Conservation (phyloP, 2,888 invertebrate genomes). For the Acanthopleura granulata region DNA sequence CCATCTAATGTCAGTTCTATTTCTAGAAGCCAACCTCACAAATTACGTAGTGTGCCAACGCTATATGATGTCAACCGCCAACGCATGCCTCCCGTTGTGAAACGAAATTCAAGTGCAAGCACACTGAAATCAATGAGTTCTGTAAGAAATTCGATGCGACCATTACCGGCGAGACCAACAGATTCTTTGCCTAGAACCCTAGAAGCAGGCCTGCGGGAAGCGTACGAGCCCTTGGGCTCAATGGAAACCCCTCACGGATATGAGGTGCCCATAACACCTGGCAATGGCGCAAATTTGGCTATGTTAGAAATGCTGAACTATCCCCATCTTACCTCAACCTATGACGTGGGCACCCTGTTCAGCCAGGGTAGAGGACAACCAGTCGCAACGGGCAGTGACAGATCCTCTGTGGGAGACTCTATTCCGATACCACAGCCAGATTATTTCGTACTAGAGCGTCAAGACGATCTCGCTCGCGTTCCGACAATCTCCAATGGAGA, state of each 20-base stretch:
- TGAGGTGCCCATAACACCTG: background rate
- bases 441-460: slow-evolving; percentile 3
- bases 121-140: background rate
- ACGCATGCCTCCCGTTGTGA: background rate
- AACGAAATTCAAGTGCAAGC: background rate
- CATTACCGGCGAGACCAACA: background rate
- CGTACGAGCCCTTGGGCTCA: background rate
- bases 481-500: background rate
- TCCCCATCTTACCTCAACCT: background rate
- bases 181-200: background rate
- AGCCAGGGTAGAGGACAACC: background rate
- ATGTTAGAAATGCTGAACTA: background rate
- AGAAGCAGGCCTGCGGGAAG: background rate
- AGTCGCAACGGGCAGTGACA: background rate
- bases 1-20: background rate
- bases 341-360: slow-evolving; percentile 2
- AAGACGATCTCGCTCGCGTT: background rate
- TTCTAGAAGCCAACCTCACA: background rate
- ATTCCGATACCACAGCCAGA: background rate
- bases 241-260: background rate
- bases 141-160: background rate
- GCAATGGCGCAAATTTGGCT: background rate
- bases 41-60: slow-evolving; percentile 5
- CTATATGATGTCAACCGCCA: slow-evolving; percentile 7
- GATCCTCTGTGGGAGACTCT: background rate